Conservation (phyloP, 2,113 vertebrate genomes). For the Asarcornis scutulata region DNA sequence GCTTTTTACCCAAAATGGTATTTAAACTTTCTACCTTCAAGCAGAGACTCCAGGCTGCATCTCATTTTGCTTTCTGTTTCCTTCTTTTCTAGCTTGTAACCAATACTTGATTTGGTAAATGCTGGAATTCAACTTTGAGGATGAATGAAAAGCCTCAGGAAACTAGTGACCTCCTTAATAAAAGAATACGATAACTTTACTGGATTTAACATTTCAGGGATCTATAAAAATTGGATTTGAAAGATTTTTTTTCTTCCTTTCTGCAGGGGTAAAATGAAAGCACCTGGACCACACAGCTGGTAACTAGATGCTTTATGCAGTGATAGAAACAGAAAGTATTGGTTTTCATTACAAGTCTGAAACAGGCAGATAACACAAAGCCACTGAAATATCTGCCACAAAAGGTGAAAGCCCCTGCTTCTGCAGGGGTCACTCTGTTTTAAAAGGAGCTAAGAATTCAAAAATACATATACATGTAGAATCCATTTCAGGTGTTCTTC, state of each 20-base stretch:
- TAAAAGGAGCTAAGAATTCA: not conserved
- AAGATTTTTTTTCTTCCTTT: not conserved
- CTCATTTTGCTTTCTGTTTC: conserved; percentile 37
- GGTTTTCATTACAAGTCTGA: not conserved
- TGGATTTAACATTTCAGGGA: conserved; percentile 62
- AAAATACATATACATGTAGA: not conserved
- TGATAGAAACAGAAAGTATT: conserved; percentile 15
- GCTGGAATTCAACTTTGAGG: conserved; percentile 38
- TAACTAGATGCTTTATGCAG: not conserved
- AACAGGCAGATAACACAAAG: not conserved
- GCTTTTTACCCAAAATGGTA: conserved; percentile 43
- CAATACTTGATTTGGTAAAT: conserved; percentile 70
- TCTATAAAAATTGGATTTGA: conserved; percentile 34
- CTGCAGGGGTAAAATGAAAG: conserved; percentile 38
- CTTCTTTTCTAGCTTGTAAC: conserved; percentile 64
- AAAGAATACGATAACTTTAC: conserved; percentile 51
- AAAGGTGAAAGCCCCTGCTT: not conserved
- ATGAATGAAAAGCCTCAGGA: conserved; percentile 66
- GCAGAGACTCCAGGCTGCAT: conserved; percentile 14
- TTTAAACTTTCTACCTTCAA: conserved; percentile 64
- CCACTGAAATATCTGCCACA: not conserved
- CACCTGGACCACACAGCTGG: not conserved
- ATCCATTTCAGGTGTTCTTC: not conserved
- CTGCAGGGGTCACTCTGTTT: not conserved
- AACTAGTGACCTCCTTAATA: conserved; percentile 67